These are phyloP conservation scores for Amphipoea oculea DNA, from an alignment of 2,888 invertebrate genomes.

Conservation along the genomic window DNA sequence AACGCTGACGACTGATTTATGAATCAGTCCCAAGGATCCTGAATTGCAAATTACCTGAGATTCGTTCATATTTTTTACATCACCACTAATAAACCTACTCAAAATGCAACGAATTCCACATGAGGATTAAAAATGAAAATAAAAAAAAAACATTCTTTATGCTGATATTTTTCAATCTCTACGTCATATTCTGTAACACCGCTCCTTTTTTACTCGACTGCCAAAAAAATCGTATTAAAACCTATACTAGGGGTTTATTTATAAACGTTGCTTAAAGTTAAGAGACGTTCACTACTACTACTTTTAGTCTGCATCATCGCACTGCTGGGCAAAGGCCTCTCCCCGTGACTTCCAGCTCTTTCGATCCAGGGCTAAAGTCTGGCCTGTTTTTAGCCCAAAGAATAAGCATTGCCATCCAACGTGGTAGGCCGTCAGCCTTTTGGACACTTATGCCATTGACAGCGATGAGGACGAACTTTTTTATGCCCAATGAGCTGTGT, in stretches of 20 bases:
- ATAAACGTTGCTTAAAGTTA: no score
- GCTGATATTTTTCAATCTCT: neutral
- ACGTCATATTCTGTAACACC: neutral
- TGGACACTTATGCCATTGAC: no score
- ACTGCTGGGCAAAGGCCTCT: no score
- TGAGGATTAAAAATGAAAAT: neutral
- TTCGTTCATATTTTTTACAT: conserved; percentile 17
- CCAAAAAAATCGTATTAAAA: neutral
- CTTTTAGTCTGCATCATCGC: neutral
- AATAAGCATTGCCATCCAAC: no score
- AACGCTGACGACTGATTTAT: neutral
- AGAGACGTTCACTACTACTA: no score
- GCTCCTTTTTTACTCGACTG: neutral
- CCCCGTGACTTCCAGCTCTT: no score
- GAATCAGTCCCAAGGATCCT: neutral
- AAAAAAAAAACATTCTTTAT: neutral
- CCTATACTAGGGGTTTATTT: neutral
- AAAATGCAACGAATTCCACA: conserved; percentile 18
- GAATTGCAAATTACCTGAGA: conserved; percentile 25
- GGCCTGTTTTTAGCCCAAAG: no score
- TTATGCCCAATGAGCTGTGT: no score
- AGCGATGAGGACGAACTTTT: no score
- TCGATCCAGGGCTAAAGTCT: no score
- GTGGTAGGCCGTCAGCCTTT: no score
- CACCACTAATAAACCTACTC: neutral